These are phyloP conservation scores for Pteropus alecto DNA, from an alignment of 2,113 vertebrate genomes.

Conservation along the genomic window DNA sequence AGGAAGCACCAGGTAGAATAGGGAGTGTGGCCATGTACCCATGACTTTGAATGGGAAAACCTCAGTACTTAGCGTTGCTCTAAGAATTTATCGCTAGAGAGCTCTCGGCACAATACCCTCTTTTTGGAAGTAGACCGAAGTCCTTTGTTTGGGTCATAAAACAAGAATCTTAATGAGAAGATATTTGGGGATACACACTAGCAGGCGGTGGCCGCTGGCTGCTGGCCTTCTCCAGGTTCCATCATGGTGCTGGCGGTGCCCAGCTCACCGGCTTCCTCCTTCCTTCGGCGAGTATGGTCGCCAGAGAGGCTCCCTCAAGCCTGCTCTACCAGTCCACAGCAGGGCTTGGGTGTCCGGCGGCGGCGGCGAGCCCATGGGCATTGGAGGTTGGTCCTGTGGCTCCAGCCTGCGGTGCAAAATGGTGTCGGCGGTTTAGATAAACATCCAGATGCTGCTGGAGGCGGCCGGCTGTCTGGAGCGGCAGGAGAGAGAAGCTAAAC, in stretches of 20 bases:
- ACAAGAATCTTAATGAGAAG: not conserved
- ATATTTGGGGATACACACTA: constrained; percentile 68
- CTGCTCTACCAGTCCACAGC: constrained; percentile 28
- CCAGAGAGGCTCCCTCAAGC: not conserved
- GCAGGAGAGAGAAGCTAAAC: constrained; percentile 95
- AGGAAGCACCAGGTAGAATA: rapidly evolving
- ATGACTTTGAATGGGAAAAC: rapidly evolving
- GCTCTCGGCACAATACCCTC: rapidly evolving
- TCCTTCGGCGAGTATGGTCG: constrained; percentile 20
- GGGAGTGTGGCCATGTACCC: rapidly evolving
- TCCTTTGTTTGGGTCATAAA: not conserved
- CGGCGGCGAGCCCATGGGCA: constrained; percentile 55
- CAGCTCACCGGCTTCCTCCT: constrained; percentile 14
- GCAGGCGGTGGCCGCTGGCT: constrained; percentile 52
- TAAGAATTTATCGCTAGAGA: not conserved
- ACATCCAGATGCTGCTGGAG: constrained; percentile 95
- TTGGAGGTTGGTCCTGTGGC: constrained; percentile 71
- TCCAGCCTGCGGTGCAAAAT: constrained; percentile 85
- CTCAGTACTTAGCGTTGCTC: rapidly evolving
- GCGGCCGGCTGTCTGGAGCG: constrained; percentile 95
- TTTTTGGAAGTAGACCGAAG: not conserved
- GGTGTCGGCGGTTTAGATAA: constrained; percentile 88
- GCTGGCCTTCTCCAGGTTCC: constrained; percentile 60
- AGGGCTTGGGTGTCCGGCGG: constrained; percentile 52
- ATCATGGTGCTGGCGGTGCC: constrained; percentile 56